A percentile compares a stretch with the other conserved stretches of the same genome.
These are phyloP conservation scores for Sinopyrophorus schimmeli DNA, from an alignment of 2,888 invertebrate genomes.

Conservation along the genomic window DNA sequence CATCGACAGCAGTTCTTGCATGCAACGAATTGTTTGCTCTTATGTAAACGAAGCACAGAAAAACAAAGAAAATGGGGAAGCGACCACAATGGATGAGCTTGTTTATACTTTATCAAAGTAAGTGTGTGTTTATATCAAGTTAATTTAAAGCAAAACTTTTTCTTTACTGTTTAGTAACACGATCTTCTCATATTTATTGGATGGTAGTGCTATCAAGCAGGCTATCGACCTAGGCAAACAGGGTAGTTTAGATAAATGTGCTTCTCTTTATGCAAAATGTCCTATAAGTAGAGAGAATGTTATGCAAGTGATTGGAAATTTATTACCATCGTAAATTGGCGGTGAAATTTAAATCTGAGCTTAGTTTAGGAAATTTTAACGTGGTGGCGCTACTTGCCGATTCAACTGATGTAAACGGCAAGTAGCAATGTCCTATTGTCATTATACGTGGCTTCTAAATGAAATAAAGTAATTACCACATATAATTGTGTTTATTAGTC, in stretches of 20 bases:
- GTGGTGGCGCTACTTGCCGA: not conserved
- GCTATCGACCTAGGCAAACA: slow-evolving; percentile 66
- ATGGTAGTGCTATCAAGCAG: slow-evolving; percentile 72
- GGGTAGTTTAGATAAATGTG: slow-evolving; percentile 63
- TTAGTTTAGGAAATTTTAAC: slow-evolving; percentile 1
- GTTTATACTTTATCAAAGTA: slow-evolving; percentile 67
- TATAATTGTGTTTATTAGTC: slow-evolving; percentile 1
- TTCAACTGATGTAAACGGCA: slow-evolving; percentile 5
- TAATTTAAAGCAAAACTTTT: not conserved
- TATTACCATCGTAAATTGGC: slow-evolving; percentile 57
- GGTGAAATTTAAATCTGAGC: slow-evolving; percentile 3
- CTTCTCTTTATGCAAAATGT: slow-evolving; percentile 65
- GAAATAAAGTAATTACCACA: slow-evolving; percentile 13
- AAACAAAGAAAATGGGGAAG: slow-evolving; percentile 64
- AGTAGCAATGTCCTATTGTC: not conserved
- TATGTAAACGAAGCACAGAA: slow-evolving; percentile 73
- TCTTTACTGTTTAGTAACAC: slow-evolving; percentile 67
- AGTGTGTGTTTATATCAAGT: slow-evolving; percentile 39
- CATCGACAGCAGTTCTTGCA: slow-evolving; percentile 72
- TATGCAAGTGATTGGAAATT: slow-evolving; percentile 67
- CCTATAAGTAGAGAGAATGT: slow-evolving; percentile 70
- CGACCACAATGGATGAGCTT: slow-evolving; percentile 66
- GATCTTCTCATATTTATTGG: slow-evolving; percentile 68
- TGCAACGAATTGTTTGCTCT: slow-evolving; percentile 71
- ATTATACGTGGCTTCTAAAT: slow-evolving; percentile 17